Conservation (phyloP, 1,140 invertebrate genomes). For the Pissodes strobi region DNA sequence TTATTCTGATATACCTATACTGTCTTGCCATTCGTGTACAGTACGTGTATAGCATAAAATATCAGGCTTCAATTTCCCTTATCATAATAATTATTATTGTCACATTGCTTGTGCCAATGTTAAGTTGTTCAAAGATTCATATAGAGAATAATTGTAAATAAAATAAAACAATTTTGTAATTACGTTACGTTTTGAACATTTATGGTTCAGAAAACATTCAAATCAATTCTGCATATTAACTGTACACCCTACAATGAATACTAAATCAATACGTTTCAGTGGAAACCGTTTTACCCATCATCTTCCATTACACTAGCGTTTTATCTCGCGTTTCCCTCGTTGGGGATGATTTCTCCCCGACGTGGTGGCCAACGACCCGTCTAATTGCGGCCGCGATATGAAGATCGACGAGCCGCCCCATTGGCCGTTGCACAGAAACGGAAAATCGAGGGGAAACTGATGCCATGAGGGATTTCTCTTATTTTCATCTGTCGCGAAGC, state of each 20-base stretch:
- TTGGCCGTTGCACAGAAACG: constrained; percentile 40
- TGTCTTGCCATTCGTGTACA: too few relatives aligned
- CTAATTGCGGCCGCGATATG: constrained; percentile 67
- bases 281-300: constrained; percentile 34
- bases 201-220: too few relatives aligned
- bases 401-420: constrained; percentile 52
- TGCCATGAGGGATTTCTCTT: constrained; percentile 23
- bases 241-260: neutral
- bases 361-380: constrained; percentile 63
- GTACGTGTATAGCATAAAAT: too few relatives aligned
- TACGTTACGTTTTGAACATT: too few relatives aligned
- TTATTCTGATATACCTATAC: too few relatives aligned
- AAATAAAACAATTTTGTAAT: too few relatives aligned
- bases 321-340: constrained; percentile 39
- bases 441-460: constrained; percentile 33
- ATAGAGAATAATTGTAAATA: too few relatives aligned
- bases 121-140: too few relatives aligned
- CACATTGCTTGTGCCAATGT: too few relatives aligned
- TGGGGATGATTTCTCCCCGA: constrained; percentile 34
- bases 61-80: too few relatives aligned
- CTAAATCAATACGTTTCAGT: constrained; percentile 15
- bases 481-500: constrained; percentile 12
- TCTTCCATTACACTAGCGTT: constrained; percentile 45
- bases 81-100: too few relatives aligned
- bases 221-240: constrained; percentile 5